These are phyloP conservation scores for Sinohyriopsis cumingii DNA, from an alignment of 2,888 invertebrate genomes.

Conservation along the genomic window DNA sequence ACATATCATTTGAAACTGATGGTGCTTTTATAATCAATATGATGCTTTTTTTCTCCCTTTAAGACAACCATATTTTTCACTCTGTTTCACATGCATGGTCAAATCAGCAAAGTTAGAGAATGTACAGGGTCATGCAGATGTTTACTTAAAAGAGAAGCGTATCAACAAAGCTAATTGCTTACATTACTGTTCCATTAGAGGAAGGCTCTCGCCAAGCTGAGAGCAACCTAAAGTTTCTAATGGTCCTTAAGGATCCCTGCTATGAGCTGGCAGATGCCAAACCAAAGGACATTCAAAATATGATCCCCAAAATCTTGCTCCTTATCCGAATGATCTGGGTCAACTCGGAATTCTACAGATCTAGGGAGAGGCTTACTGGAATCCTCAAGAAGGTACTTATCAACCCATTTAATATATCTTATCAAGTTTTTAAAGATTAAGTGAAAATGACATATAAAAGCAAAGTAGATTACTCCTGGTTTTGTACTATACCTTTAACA, in stretches of 20 bases:
- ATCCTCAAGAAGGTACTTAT: slow-evolving; percentile 69
- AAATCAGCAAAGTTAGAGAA: too few relatives aligned
- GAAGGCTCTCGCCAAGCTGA: slow-evolving; percentile 79
- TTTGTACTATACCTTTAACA: too few relatives aligned
- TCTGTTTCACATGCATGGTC: too few relatives aligned
- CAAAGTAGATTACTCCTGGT: too few relatives aligned
- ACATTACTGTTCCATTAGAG: slow-evolving; percentile 31
- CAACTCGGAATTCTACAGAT: slow-evolving; percentile 86
- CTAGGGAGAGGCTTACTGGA: slow-evolving; percentile 73
- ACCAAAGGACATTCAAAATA: slow-evolving; percentile 80
- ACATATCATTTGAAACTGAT: too few relatives aligned
- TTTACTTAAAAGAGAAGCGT: too few relatives aligned
- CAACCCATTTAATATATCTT: too few relatives aligned
- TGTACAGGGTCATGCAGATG: too few relatives aligned
- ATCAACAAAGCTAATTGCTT: too few relatives aligned
- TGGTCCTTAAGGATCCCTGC: slow-evolving; percentile 83
- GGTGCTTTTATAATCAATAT: too few relatives aligned
- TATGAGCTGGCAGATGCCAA: slow-evolving; percentile 78
- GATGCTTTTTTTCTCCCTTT: too few relatives aligned
- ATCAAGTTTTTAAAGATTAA: neutral
- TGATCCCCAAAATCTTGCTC: slow-evolving; percentile 83
- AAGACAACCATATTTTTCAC: too few relatives aligned
- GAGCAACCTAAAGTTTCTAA: slow-evolving; percentile 86
- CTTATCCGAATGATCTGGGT: slow-evolving; percentile 88
- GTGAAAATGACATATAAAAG: neutral